Evolutionary conservation across 2,888 invertebrate species (phyloP), one percentile per base, ranked within the genome.

Genomic region (Spisula solida): DNA sequence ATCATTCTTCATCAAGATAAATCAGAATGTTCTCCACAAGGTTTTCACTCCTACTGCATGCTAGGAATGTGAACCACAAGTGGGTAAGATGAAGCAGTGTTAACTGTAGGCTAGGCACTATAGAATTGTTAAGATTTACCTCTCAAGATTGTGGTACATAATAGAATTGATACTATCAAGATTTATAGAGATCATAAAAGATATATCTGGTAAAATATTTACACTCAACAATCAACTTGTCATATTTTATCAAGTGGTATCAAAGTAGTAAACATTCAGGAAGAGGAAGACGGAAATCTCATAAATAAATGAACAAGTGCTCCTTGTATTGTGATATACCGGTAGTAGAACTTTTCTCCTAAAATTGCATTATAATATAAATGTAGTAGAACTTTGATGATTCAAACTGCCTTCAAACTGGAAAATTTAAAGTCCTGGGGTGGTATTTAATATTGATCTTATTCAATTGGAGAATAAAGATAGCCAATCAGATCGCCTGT

Each of bases 161-260:
- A 41, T 41, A 41, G 41, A 41, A 41, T 41, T 41, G 41, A 14
- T 75, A 5, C 34, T 75, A 75, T 75, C 60, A n/a, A 25, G 25
- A 10, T 66, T 25, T 12, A 41, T 41, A 25, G n/a, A 2, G 60
- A 66, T 66, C 6, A 25, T 25, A n/a, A 25, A 66, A 25, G 60
- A 66, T 66, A n/a, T 66, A 66, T n/a, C 60, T 8, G 60, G 60
- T 66, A 25, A n/a, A 66, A 25, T 66, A n/a, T 66, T 66, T 25
- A 66, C 25, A 66, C 20, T 66, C 60, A 66, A 66, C 60, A 66
- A 66, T 25, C 25, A 66, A 10, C 60, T 66, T 10, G n/a, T 6
- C 60, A 66, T 66, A 51, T 51, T 51, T 51, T 16, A 51, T 51
- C 51, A 51, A 51, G 51, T 51, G 51, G 2, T 60, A 66, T 66